Evolutionary conservation across 2,797 vertebrate species (phyloP), one percentile per base, ranked within the genome.

Genomic region (Myripristis jacobus): DNA sequence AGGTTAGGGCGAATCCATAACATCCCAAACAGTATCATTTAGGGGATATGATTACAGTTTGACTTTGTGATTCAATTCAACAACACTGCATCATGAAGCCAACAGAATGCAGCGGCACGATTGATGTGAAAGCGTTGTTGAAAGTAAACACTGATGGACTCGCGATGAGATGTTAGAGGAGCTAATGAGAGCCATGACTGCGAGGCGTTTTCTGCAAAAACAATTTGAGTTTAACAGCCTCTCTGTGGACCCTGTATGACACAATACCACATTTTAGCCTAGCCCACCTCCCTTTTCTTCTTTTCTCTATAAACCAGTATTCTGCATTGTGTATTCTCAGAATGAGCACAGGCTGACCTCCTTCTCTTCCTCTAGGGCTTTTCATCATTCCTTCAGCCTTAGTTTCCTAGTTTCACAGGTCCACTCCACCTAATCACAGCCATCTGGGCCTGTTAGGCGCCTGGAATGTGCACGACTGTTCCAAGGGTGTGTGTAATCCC

Each of bases 321-420:
- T 79, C 6, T 58, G 19, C 44, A n/a, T n/a, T n/a, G n/a, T n/a
- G n/a, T n/a, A 2, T 41, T 43, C 27, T 66, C 15, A 7, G 50
- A 25, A 70, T 80, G 18, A 64, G 15, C 3, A 53, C 22, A 21
- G 22, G 12, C 58, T 58, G 60, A 72, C 66, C 73, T 73, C 10
- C 15, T 43, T 43, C 18, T 50, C 22, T 8, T 21, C 62, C 53
- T 47, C 36, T 9, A 59, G 41, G 60, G 67, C 27, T 48, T 85
- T 73, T 77, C 54, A 87, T 90, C 73, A 53, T 79, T 52, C 43
- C 48, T 25, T 70, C 62, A 73, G 72, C 60, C 67, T 44, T 75
- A 43, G 73, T 56, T 47, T 34, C 25, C 43, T 31, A 1, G 27
- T 60, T 72, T 71, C 71, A 65, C 46, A 61, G 47, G 67, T 78